Conservation (phyloP, 2,113 vertebrate species). For the Macquaria australasica region DNA sequence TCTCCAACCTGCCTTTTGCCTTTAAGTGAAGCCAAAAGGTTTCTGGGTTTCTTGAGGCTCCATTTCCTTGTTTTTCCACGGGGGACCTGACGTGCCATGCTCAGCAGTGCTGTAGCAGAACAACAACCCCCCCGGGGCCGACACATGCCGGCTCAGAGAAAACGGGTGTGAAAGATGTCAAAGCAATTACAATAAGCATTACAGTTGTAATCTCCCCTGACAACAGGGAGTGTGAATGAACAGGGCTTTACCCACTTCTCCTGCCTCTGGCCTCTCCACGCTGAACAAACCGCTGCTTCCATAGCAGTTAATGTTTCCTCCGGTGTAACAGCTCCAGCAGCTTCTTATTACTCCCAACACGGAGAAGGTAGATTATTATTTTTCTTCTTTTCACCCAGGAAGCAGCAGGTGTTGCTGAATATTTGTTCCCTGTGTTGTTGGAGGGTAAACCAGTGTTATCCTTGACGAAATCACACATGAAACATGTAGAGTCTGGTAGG, state of each 20-base stretch:
- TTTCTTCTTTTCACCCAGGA: slow-evolving; percentile 7
- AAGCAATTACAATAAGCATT: slow-evolving; percentile 81
- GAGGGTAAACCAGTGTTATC: neutral
- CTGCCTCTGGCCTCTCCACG: slow-evolving; percentile 55
- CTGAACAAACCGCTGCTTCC: slow-evolving; percentile 25
- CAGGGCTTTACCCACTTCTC: slow-evolving; percentile 34
- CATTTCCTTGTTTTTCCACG: slow-evolving; percentile 44
- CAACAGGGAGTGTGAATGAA: slow-evolving; percentile 69
- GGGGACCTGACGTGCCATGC: slow-evolving; percentile 36
- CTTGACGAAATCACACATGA: neutral
- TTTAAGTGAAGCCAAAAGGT: slow-evolving; percentile 47
- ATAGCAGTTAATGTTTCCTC: slow-evolving; percentile 31
- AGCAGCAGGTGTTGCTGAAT: slow-evolving; percentile 29
- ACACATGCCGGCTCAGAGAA: slow-evolving; percentile 57
- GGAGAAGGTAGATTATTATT: neutral
- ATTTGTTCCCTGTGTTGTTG: neutral
- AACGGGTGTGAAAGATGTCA: slow-evolving; percentile 81
- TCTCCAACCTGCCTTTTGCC: slow-evolving; percentile 33
- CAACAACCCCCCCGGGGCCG: slow-evolving; percentile 53
- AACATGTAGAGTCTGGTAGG: neutral
- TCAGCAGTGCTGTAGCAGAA: slow-evolving; percentile 47
- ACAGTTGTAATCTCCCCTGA: slow-evolving; percentile 72
- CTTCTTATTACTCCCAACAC: slow-evolving; percentile 5
- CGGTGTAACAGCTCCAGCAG: slow-evolving; percentile 4
- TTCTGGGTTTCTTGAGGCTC: slow-evolving; percentile 32